Base-by-base conservation (phyloP, 2,797 vertebrate species). In the Esox lucius region DNA sequence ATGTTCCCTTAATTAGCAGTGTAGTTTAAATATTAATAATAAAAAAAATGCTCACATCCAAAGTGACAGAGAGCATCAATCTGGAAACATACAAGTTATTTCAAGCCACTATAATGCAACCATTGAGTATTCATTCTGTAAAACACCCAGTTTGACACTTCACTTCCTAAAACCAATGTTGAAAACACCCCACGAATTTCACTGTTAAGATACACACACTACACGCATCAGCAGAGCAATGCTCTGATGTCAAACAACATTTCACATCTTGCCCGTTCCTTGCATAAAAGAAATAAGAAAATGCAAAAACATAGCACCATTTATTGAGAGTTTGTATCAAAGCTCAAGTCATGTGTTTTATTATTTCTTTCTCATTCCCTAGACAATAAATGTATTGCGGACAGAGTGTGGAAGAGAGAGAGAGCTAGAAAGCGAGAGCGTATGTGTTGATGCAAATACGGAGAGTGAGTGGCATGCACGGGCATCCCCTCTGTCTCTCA, bases 401-500 rank as follows among this genome's bases (percentile, higher is more conserved):
- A 42, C 56, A 61, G 71, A 78, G 74, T 24, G 5, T 69, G 79
- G 79, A 8, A 73, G 71, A 65, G 59, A 73, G 35, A 71, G 70
- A 71, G 69, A 70, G 22, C 19, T 28, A 66, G 71, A 75, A 53
- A 66, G 46, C 24, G 61, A 22, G 65, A 17, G 65, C 13, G 65
- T 39, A 28, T 67, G 65, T 66, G 64, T 67, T 67, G 33, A 80
- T 80, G 84, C 88, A 87, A 89, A 89, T 82, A 89, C 86, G 82
- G 80, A 87, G 84, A 90, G 84, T 88, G 88, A 90, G 87, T 87
- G 89, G 90, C 90, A 84, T 88, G 86, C 88, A 88, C 80, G 90
- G 90, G 89, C 90, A 76, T 84, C 88, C 89, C 88, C 87, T 91
- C 90, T 88, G 86, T 89, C 86, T 90, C 85, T 89, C 87, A 89